phyloP scores from a whole-genome alignment of 2,797 vertebrate species.

The Rhinogobio ventralis region DNA sequence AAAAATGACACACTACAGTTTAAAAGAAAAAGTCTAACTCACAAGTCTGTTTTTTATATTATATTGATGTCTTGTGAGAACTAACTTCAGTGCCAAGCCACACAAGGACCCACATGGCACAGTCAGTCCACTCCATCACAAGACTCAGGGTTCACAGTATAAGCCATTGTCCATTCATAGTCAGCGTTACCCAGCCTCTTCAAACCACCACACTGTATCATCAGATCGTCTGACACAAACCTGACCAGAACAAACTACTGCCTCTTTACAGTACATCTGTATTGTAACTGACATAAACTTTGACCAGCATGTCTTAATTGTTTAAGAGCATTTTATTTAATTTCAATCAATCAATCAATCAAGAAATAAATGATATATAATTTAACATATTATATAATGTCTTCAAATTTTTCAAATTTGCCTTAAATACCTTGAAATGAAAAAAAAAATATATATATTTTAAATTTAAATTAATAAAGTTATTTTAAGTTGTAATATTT shows the following conservation, averaged over 20 bases:
- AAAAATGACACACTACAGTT: not conserved
- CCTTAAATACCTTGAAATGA: too few relatives aligned
- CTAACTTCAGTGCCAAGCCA: conserved; percentile 41
- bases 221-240: conserved; percentile 31
- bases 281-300: not conserved
- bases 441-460: too few relatives aligned
- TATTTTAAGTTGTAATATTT: too few relatives aligned
- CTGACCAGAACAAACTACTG: conserved; percentile 32
- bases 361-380: too few relatives aligned
- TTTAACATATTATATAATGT: too few relatives aligned
- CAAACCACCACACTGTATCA: conserved; percentile 28
- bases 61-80: conserved; percentile 50
- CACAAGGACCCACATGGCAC: conserved; percentile 57
- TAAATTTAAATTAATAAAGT: too few relatives aligned
- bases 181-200: conserved; percentile 37
- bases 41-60: not conserved
- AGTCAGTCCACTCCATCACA: conserved; percentile 52
- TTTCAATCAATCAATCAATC: not conserved
- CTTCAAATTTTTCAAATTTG: too few relatives aligned
- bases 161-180: conserved; percentile 59
- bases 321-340: not conserved
- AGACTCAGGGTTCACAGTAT: conserved; percentile 58
- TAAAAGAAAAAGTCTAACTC: not conserved
- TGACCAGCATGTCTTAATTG: not conserved
- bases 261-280: not conserved